phyloP scores from a whole-genome alignment of 2,888 invertebrate species.

The Dasypolia templi region DNA sequence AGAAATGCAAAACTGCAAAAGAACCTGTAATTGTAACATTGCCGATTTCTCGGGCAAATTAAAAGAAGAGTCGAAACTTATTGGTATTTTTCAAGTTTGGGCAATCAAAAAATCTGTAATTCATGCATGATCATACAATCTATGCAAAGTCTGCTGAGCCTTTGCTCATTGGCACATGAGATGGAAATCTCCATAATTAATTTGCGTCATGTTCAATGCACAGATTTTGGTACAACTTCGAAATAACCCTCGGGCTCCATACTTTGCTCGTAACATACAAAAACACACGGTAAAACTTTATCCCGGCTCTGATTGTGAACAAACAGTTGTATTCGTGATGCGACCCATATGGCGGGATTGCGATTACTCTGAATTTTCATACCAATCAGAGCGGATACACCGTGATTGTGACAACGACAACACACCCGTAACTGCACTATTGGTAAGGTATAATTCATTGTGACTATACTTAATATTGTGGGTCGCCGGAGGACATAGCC shows the following conservation, averaged over 20 bases:
- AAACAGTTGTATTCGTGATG: constrained; percentile 39
- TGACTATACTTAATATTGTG: no score
- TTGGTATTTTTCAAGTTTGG: no score
- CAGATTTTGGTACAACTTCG: not conserved
- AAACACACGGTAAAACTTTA: constrained; percentile 29
- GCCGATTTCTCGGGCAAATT: not conserved
- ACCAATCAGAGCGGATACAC: constrained; percentile 59
- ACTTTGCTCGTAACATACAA: not conserved
- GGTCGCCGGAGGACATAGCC: no score
- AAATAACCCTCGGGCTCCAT: not conserved
- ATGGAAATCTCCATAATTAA: not conserved
- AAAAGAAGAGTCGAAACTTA: not conserved
- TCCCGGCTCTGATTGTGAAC: constrained; percentile 42
- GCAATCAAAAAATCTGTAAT: not conserved
- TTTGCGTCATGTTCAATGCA: not conserved
- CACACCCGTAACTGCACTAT: constrained; percentile 14
- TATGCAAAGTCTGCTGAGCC: not conserved
- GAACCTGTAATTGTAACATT: not conserved
- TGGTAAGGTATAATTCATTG: not conserved
- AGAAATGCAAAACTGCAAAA: not conserved
- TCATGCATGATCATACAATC: not conserved
- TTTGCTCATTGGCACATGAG: no score
- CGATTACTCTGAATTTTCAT: constrained; percentile 53
- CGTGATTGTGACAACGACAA: constrained; percentile 28
- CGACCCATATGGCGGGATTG: constrained; percentile 38